Base-by-base conservation (phyloP, 2,113 vertebrate genomes). In the Phylloscopus trochilus region DNA sequence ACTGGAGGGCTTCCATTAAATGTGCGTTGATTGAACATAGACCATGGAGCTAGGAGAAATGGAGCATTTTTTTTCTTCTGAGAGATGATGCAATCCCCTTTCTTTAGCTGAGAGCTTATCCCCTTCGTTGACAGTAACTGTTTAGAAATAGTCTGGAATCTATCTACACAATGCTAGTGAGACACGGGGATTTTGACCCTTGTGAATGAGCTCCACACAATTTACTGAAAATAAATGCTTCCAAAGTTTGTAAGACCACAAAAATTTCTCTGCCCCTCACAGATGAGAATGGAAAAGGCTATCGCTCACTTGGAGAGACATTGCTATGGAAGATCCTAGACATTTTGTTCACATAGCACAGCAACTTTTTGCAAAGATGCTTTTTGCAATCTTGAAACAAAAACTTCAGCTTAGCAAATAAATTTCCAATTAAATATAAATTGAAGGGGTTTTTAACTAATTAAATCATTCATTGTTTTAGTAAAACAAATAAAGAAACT, bases 1-100 rank as follows among this genome's bases (percentile, higher is more conserved):
- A 98, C 97, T 97, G 97, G 97, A 98, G 97, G 97, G 97, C 97
- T 98, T 98, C 98, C 97, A 97, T 98, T 98, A 98, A 97, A 94
- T 97, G 94, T 72, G 89, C 91, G 95, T 96, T 97, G 98, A 98
- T 98, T 98, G 98, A 98, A 98, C 97, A 98, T 90, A 93, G 96
- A 94, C 94, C 93, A 91, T 95, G 95, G 92, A 96, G 77, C 88
- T 82, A 91, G 95, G 90, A 97, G 90, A 96, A 97, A 97, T 64
- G 83, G 83, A 97, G 93, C 90, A 89, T 90, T 96, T 97, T 94
- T 49, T 49, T 94, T 75, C 73, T 87, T 69, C 91, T 69, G 83
- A 97, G 97, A 97, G 96, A 96, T 98, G 96, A 98, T 97, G 88
- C 93, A 97, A 97, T 97, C 91, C 87, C 92, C 97, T 97, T 97